Percentiles rank a stretch among this genome's conserved stretches.
Conservation (phyloP, 2,888 invertebrate genomes). For the Acronicta alni region DNA sequence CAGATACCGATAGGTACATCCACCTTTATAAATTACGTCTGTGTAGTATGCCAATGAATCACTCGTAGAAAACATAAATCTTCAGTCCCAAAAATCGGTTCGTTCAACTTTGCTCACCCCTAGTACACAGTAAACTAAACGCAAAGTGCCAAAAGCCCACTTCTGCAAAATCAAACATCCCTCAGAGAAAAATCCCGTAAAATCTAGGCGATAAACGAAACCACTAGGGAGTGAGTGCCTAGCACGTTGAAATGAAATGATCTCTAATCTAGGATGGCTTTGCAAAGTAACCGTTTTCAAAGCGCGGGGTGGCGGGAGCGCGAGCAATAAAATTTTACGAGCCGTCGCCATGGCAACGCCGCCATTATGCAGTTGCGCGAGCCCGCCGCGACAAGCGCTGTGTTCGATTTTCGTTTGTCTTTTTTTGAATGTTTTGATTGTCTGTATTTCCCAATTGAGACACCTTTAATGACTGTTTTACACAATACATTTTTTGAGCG, state of each 20-base stretch:
- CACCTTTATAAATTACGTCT: background rate
- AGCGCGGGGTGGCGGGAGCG: conserved; percentile 69
- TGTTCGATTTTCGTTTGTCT: conserved; percentile 33
- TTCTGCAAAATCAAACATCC: conserved; percentile 31
- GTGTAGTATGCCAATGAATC: too few species aligned
- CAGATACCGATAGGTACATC: too few species aligned
- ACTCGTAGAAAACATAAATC: background rate
- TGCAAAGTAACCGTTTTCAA: conserved; percentile 72
- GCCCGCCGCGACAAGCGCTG: conserved; percentile 61
- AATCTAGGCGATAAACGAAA: conserved; percentile 53
- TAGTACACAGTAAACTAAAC: background rate
- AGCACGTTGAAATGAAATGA: conserved; percentile 56
- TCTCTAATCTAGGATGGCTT: conserved; percentile 57
- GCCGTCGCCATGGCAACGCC: conserved; percentile 78
- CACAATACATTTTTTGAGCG: conserved; percentile 3
- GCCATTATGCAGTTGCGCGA: conserved; percentile 74
- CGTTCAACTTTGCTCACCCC: conserved; percentile 18
- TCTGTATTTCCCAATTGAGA: conserved; percentile 23
- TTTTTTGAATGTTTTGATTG: conserved; percentile 19
- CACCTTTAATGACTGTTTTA: conserved; percentile 1
- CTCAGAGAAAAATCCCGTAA: conserved; percentile 44
- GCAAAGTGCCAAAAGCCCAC: conserved; percentile 14
- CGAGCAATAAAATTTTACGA: conserved; percentile 86
- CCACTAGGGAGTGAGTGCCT: conserved; percentile 51
- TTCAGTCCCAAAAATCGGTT: conserved; percentile 21